Evolutionary conservation across 2,113 vertebrate genomes (phyloP), one percentile per base, ranked within the genome.

Genomic region (Electrona antarctica): DNA sequence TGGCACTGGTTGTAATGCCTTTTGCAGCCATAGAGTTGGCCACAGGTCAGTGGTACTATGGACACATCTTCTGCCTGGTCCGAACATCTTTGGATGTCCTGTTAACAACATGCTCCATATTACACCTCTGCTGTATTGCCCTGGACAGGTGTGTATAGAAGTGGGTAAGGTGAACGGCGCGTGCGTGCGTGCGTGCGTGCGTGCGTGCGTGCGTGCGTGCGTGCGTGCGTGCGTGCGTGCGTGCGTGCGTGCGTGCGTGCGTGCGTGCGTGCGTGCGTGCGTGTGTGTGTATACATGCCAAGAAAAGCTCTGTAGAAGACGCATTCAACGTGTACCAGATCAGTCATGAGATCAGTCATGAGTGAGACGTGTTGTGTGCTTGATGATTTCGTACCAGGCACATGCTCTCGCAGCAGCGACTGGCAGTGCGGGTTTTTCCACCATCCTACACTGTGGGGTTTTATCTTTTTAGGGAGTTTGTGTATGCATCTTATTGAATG

Each of bases 41-140:
- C 59, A 93, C 90, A 0, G 92, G 92, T 7, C 64, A 85, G 45
- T 94, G 94, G 94, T 73, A 59, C 8, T 94, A 93, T 6, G 94
- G 94, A 33, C 83, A 93, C 74, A 91, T 91, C 14, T 94, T 94
- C 89, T 94, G 94, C 75, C 77, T 94, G 64, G 84, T 94, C 29
- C 85, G 93, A 41, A 94, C 94, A 1, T 94, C 93, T 3, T 82
- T 94, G 81, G 94, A 94, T 6, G 93, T 94, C 12, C 84, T 93
- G 63, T 80, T 94, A 64, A 94, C 94, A 13, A 94, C 93, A 1
- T 91, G 93, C 0, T 94, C 94, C 60, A 94, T 94, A 56, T 81
- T 94, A 58, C 93, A 94, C 73, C 89, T 94, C 64, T 94, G 94
- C 87, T 94, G 93, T 87, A 94, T 94, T n/a, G 94, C 94, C 49